Base-by-base conservation (phyloP, 2,888 invertebrate genomes). In the Stegana nigrithorax region DNA sequence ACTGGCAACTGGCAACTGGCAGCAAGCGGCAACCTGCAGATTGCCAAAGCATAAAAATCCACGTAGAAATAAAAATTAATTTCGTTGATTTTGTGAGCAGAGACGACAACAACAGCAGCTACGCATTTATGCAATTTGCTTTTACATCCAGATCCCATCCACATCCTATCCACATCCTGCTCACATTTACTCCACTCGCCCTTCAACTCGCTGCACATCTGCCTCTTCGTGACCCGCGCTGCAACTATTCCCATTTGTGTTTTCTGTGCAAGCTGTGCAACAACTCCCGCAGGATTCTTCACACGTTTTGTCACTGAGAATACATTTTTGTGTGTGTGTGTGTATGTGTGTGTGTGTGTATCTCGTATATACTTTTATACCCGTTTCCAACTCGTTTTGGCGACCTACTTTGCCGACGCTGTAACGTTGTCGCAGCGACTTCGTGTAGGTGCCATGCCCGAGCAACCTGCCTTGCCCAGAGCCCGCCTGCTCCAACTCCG, bases 21-120 rank as follows among this genome's bases (percentile, higher is more conserved):
- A 44, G 8, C n/a, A 6, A 44, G 19, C 14, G 21, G 10, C 19
- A n/a, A 44, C 14, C 10, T 19, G 19, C 14, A 44, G 19, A 10
- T 36, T 36, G 19, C 10, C 44, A 36, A 36, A 36, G n/a, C n/a
- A 36, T 36, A n/a, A 19, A 44, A 44, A 44, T 44, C 44, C 44
- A 10, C 19, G 19, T 44, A 19, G 61, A 73, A 70, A 75, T 75
- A 75, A 72, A 76, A 72, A 64, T 72, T 67, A 65, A 72, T 70
- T 70, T 68, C 67, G 44, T 44, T 44, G 44, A 44, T 44, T 44
- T 44, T 19, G n/a, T 12, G 32, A 8, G 32, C 32, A 32, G n/a
- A 32, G 32, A 10, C 44, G 19, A 1, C 21, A 44, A 14, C 14
- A 44, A 17, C 19, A 44, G 19, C 4, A 44, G 44, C 44, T 4